Base-by-base conservation (phyloP, 2,113 vertebrate genomes). In the Tenebrosternarchus preto region DNA sequence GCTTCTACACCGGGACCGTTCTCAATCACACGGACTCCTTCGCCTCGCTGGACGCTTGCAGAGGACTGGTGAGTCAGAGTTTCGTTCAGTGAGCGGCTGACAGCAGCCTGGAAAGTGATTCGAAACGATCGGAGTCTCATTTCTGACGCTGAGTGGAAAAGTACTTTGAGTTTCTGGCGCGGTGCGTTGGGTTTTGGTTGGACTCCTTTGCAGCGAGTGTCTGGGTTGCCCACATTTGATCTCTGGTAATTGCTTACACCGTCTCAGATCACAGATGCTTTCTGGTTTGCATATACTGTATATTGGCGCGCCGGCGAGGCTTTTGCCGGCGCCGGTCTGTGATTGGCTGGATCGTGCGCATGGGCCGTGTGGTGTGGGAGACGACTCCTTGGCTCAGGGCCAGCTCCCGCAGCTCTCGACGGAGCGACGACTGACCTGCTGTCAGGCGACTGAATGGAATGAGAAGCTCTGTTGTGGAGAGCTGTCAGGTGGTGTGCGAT, bases 1-100 rank as follows among this genome's bases (percentile, higher is more conserved):
- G 97, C 91, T 96, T 97, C 87, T 99, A 96, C 92, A 94, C 95
- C 0, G 97, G 97, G 71, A 90, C 82, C 63, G 93, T 96, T 20
- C 85, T 96, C 31, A 95, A 96, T 90, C 93, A 93, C 78, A 94
- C 90, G 0, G 87, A 88, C 78, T 96, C 96, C 73, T 90, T 94
- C 83, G 96, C 91, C 76, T 94, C 96, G 0, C 57, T 99, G 86
- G 96, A 94, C 91, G 92, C 94, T 84, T 98, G 96, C 76, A 91
- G 92, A 33, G 97, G 96, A 89, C 95, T 97, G 96, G 97, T 97
- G 95, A 93, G 91, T 82, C 27, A 17, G n/a, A 22, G 24, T 68
- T 75, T 70, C 53, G 16, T 63, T 68, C n/a, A 29, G 29, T 7
- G 19, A 25, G 71, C 19, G 25, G 2, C 67, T 76, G 27, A 71